phyloP scores from a whole-genome alignment of 2,797 vertebrate genomes.

The Falco biarmicus region DNA sequence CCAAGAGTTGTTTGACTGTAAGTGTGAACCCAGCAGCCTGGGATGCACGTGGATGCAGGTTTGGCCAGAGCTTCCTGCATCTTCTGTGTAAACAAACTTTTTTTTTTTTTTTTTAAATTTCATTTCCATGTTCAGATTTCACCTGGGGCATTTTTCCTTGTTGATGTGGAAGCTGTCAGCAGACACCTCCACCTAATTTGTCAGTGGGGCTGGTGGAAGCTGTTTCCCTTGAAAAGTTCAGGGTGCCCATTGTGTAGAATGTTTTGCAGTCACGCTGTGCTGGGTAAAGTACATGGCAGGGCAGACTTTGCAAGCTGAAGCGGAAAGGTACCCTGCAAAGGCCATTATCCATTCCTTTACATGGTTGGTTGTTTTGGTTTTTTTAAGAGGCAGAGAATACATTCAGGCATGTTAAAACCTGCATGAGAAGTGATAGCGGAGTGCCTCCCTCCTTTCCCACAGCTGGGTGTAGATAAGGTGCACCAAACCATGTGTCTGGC shows the following conservation, averaged over 20 bases:
- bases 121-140: not conserved
- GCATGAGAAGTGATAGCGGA: conserved; percentile 6
- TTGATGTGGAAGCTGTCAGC: not conserved
- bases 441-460: conserved; percentile 49
- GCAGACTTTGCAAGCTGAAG: conserved; percentile 24
- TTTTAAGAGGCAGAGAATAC: not conserved
- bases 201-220: not conserved
- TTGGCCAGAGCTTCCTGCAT: not conserved
- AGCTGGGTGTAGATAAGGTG: conserved; percentile 45
- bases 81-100: not conserved
- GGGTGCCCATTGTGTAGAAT: not conserved
- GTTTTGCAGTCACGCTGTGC: not conserved
- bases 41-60: fast-evolving
- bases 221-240: not conserved
- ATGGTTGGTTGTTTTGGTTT: not conserved
- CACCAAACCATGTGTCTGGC: not conserved
- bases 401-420: conserved; percentile 41
- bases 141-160: fast-evolving
- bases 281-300: not conserved
- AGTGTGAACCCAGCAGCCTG: not conserved
- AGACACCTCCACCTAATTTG: not conserved
- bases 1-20: not conserved
- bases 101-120: not conserved
- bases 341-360: conserved; percentile 38
- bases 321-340: conserved; percentile 21